Conservation (phyloP, 1,140 invertebrate species). For the Cydia amplana region DNA sequence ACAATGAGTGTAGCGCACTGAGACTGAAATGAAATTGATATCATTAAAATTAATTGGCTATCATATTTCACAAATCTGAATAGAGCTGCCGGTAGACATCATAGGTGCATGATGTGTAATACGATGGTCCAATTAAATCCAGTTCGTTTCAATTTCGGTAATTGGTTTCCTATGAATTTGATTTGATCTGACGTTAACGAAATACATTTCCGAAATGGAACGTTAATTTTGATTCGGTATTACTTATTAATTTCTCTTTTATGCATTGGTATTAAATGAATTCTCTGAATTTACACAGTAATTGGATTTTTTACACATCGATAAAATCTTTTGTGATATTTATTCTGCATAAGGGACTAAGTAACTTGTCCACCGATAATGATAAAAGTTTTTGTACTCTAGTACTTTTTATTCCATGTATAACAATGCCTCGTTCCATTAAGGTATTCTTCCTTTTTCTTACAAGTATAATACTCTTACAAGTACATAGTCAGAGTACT, state of each 20-base stretch:
- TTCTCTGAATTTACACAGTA: not conserved
- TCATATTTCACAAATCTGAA: not conserved
- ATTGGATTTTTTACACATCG: not conserved
- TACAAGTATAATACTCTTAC: not conserved
- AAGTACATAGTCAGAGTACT: not conserved
- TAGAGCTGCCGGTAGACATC: not conserved
- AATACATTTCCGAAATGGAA: conserved; percentile 12
- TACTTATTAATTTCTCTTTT: not conserved
- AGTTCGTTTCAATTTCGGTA: conserved; percentile 27
- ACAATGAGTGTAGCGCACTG: not conserved
- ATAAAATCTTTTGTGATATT: not conserved
- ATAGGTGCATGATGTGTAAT: not conserved
- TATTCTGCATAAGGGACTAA: not conserved
- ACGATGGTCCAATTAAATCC: conserved; percentile 22
- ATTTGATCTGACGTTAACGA: conserved; percentile 21
- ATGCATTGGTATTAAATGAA: not conserved
- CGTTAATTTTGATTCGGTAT: not conserved
- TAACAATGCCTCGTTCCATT: no score
- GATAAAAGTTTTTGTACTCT: no score
- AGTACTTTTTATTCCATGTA: no score
- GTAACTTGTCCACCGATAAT: no score
- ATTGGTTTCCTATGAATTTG: conserved; percentile 22
- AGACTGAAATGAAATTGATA: not conserved
- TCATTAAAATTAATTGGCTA: not conserved
- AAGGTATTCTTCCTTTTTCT: no score